These are phyloP conservation scores for Caenorhabditis afra DNA, from an alignment of 2,888 invertebrate species.

Conservation along the genomic window DNA sequence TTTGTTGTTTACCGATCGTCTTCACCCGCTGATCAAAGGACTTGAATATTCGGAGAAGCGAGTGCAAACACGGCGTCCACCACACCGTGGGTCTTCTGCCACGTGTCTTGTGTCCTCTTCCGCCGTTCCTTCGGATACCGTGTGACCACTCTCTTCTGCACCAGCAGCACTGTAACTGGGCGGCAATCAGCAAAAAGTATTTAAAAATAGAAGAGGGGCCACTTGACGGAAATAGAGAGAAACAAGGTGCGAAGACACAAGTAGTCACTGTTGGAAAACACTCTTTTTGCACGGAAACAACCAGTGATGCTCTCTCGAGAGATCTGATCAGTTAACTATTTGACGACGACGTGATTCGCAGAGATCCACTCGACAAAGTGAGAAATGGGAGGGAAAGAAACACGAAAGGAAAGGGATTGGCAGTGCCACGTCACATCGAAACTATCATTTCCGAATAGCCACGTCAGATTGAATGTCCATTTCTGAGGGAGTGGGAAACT, in stretches of 20 bases:
- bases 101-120: not conserved
- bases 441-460: too few species aligned
- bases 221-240: conserved; percentile 41
- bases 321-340: conserved; percentile 47
- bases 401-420: too few species aligned
- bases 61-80: conserved; percentile 13
- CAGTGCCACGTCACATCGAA: too few species aligned
- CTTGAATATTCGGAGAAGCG: conserved; percentile 40
- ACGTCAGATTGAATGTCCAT: too few species aligned
- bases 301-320: conserved; percentile 20
- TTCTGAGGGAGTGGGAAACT: too few species aligned
- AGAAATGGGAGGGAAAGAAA: not conserved
- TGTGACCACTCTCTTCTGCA: conserved; percentile 5
- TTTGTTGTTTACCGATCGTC: conserved; percentile 11
- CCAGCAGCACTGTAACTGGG: conserved; percentile 5
- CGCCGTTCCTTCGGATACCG: conserved; percentile 2
- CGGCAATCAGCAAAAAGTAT: conserved; percentile 18
- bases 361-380: not conserved
- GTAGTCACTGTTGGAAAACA: conserved; percentile 40
- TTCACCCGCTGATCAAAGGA: conserved; percentile 31
- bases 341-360: not conserved
- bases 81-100: too few species aligned
- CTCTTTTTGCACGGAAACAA: conserved; percentile 45
- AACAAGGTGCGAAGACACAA: conserved; percentile 54
- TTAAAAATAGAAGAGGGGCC: conserved; percentile 9